phyloP scores from a whole-genome alignment of 2,113 vertebrate species.

The Vidua chalybeata region DNA sequence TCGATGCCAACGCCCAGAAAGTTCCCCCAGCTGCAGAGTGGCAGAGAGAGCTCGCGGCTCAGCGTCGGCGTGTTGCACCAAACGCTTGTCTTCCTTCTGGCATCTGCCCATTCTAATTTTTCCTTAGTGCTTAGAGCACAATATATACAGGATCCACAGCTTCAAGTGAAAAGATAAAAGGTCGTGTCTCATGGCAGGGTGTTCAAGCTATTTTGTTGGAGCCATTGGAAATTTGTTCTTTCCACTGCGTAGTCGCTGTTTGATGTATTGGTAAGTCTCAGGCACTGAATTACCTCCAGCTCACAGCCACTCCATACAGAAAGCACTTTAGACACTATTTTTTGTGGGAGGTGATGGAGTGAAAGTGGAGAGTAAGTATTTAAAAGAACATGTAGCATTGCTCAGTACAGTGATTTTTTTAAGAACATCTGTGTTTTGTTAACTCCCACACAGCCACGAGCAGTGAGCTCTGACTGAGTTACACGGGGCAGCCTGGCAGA shows the following conservation, averaged over 20 bases:
- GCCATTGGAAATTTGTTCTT: not conserved
- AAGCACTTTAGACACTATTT: not conserved
- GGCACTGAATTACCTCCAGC: not conserved
- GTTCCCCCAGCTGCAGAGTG: not conserved
- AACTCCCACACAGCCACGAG: accelerated
- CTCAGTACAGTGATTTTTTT: not conserved
- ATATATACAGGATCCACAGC: not conserved
- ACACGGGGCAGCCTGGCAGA: not conserved
- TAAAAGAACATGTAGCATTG: not conserved
- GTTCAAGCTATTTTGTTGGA: not conserved
- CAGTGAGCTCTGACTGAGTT: not conserved
- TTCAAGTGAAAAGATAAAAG: not conserved
- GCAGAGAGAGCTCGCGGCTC: not conserved
- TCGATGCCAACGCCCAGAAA: not conserved
- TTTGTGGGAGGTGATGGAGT: not conserved
- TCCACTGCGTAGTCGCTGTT: not conserved
- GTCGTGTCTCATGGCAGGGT: not conserved
- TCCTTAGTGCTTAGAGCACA: not conserved
- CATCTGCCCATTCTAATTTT: not conserved
- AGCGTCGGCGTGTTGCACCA: not conserved
- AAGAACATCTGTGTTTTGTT: not conserved
- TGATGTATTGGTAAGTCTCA: not conserved
- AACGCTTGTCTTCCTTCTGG: constrained; percentile 19
- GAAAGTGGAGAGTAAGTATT: not conserved
- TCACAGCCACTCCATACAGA: not conserved